Evolutionary conservation across 30 jellyfish, hydroid and myxozoan species (phyloP).

Genomic region (Nemopilema nomurai): DNA sequence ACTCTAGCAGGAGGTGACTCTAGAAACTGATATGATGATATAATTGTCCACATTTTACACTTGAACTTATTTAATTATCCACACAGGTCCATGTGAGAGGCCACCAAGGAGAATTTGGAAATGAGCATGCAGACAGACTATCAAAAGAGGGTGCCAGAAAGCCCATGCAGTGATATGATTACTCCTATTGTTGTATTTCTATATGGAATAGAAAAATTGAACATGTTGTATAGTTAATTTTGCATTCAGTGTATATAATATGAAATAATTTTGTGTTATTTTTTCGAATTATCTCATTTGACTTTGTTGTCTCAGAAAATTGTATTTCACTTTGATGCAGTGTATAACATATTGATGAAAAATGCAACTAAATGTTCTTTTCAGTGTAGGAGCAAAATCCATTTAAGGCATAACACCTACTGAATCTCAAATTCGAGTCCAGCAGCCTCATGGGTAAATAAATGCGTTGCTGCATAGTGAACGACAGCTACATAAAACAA

Average conservation of each 20-base stretch:
- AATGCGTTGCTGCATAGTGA: no score
- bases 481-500: no score
- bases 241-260: no score
- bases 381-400: no score
- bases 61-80: background rate
- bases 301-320: no score
- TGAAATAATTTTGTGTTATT: background rate
- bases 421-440: background rate
- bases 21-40: background rate
- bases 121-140: slow-evolving; percentile 86
- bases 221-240: no score
- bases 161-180: background rate
- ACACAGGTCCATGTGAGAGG: slow-evolving; percentile 81
- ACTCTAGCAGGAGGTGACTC: background rate
- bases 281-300: background rate
- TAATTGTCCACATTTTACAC: background rate
- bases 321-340: no score
- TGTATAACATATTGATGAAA: no score
- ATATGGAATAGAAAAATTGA: no score
- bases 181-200: background rate
- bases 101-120: slow-evolving; percentile 76
- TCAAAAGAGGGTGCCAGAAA: slow-evolving; percentile 73
- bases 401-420: no score
- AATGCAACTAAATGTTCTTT: no score
- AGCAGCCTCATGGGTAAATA: background rate